A percentile compares a stretch with the other conserved stretches of the same genome.
These are phyloP conservation scores for Calidris pygmaea DNA, from an alignment of 2,113 vertebrate genomes.

Conservation along the genomic window DNA sequence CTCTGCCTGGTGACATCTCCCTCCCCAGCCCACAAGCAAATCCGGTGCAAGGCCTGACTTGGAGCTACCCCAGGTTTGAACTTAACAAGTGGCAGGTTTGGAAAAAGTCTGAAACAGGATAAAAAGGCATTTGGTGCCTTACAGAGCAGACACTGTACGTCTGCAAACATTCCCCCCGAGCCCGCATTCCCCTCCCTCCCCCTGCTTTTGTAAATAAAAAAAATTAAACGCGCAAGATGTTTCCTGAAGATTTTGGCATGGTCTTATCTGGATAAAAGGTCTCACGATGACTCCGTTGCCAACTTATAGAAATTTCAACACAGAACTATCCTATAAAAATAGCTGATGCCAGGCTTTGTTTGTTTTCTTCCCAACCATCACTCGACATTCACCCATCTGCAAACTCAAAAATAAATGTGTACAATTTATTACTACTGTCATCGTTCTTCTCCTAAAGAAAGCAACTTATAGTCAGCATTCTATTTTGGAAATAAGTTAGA, in stretches of 20 bases:
- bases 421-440: conserved; percentile 43
- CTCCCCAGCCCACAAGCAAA: background rate
- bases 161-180: background rate
- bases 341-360: conserved; percentile 37
- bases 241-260: conserved; percentile 56
- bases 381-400: background rate
- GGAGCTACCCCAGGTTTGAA: background rate
- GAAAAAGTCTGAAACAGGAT: background rate
- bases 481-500: conserved; percentile 31
- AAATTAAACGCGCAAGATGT: conserved; percentile 41
- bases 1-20: background rate
- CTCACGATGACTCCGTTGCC: background rate
- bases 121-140: background rate
- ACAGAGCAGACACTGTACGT: background rate
- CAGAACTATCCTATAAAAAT: conserved; percentile 52
- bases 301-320: conserved; percentile 58
- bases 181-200: background rate
- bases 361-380: conserved; percentile 29
- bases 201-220: background rate
- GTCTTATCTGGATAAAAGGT: conserved; percentile 55
- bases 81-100: background rate
- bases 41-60: background rate
- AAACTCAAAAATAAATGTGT: conserved; percentile 40
- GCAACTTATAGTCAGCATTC: background rate
- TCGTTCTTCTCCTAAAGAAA: conserved; percentile 47